A percentile compares a stretch with the other conserved stretches of the same genome.
Evolutionary conservation across 1,140 invertebrate genomes (phyloP).

Genomic region (Zaprionus nigranus): DNA sequence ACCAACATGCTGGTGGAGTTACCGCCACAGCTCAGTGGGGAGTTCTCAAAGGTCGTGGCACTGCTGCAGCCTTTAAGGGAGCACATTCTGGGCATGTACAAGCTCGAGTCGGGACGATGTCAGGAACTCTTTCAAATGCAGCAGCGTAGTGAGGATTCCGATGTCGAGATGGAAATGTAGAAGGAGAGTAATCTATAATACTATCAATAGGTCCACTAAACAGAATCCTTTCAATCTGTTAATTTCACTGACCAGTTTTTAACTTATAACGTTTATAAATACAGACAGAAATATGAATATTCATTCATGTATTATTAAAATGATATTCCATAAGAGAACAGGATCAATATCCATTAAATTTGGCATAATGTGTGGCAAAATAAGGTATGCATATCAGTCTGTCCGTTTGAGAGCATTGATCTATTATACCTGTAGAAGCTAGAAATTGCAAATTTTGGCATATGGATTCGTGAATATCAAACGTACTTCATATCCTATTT

Average conservation of each 20-base stretch:
- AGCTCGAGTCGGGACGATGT: slow-evolving; percentile 1
- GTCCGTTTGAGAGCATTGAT: too few species aligned
- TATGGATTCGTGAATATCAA: too few species aligned
- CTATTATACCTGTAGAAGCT: too few species aligned
- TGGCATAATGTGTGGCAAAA: too few species aligned
- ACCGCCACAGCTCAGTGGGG: not conserved
- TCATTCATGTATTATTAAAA: too few species aligned
- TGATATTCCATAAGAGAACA: too few species aligned
- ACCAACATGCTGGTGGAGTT: slow-evolving; percentile 18
- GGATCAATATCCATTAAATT: too few species aligned
- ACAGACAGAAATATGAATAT: too few species aligned
- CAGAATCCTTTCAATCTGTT: not conserved
- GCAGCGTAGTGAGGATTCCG: slow-evolving; percentile 18
- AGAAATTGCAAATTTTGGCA: too few species aligned
- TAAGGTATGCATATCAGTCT: too few species aligned
- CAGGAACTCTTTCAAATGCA: slow-evolving; percentile 16
- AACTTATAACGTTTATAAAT: not conserved
- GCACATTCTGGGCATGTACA: slow-evolving; percentile 7
- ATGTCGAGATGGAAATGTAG: slow-evolving; percentile 22
- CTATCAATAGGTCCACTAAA: not conserved
- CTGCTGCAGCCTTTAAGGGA: slow-evolving; percentile 12
- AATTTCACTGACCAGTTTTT: not conserved
- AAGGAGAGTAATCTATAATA: not conserved
- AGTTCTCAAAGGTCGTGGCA: slow-evolving; percentile 16
- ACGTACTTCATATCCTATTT: too few species aligned